A percentile compares a stretch with the other conserved stretches of the same genome.
phyloP scores from a whole-genome alignment of 1,140 invertebrate species.

The Bombus superbus region DNA sequence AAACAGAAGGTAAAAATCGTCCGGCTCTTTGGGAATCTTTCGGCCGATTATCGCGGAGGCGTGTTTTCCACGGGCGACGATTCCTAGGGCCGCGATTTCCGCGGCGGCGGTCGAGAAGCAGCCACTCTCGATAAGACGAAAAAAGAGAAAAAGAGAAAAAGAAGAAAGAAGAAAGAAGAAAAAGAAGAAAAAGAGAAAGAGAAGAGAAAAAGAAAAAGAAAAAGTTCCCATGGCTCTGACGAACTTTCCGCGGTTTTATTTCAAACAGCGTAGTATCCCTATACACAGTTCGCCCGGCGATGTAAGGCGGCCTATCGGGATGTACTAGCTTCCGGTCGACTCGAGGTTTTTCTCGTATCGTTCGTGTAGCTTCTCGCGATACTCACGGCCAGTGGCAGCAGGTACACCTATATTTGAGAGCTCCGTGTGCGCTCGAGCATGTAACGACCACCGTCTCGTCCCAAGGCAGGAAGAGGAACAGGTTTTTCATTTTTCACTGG shows the following conservation, averaged over 20 bases:
- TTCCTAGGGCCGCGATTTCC: too few species aligned
- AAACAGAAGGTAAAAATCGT: too few species aligned
- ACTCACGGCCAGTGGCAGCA: conserved; percentile 62
- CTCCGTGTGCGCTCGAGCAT: conserved; percentile 62
- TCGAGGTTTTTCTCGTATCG: conserved; percentile 60
- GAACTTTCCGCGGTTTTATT: neutral
- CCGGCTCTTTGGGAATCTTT: too few species aligned
- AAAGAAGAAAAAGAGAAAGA: neutral
- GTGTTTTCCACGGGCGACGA: too few species aligned
- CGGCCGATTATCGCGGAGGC: too few species aligned
- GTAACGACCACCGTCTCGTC: conserved; percentile 66
- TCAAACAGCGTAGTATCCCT: neutral
- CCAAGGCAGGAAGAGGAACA: conserved; percentile 73
- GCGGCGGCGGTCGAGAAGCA: neutral
- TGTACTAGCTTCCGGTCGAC: conserved; percentile 56
- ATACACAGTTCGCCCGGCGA: too few species aligned
- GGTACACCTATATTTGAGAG: conserved; percentile 53
- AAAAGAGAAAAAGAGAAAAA: neutral
- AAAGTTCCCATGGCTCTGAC: neutral
- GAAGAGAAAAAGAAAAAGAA: too few species aligned
- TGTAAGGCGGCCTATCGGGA: conserved; percentile 24
- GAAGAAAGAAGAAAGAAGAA: neutral
- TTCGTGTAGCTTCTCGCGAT: conserved; percentile 40
- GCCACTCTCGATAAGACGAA: neutral
- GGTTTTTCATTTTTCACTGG: conserved; percentile 72